Base-by-base conservation (phyloP, 2,113 vertebrate genomes). In the Ameiurus melas region DNA sequence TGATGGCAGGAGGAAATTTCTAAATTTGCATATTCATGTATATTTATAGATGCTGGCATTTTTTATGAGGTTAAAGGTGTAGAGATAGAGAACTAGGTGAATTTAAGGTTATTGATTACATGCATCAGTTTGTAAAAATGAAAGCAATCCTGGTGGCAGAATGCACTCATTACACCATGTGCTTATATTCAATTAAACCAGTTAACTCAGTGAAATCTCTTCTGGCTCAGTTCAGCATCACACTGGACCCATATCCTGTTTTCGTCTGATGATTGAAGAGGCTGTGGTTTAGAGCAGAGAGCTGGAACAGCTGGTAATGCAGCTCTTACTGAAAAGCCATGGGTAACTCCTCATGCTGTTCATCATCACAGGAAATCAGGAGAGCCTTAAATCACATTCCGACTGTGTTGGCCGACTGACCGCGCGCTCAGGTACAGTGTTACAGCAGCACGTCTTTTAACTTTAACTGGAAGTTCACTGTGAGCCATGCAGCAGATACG, bases 191-290 rank as follows among this genome's bases (percentile, higher is more conserved):
- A 55, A 16, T 55, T 55, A 57, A 57, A 57, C 14, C 62, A 66
- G 0, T 66, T n/a, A n/a, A 64, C 27, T 94, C 94, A 95, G 94
- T 95, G 95, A 94, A 93, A 94, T 92, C 92, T 93, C 94, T 22
- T 12, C 33, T 73, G 83, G 62, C 93, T 92, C 91, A 88, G 89
- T 90, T 91, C n/a, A 89, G 92, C 91, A 89, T 88, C 89, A 84
- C 90, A 88, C 91, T 93, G 93, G 92, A 91, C 93, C 92, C 92
- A 94, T 93, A 94, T 95, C 91, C 87, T 88, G 86, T 93, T 85
- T 94, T 1, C 94, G 47, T 94, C 92, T 94, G 93, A 94, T 94
- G 93, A 93, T 94, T 94, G 94, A 94, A 94, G 94, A 91, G 86
- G 92, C 93, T 94, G 92, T 93, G 93, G 93, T 95, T 93, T 92